Base-by-base conservation (phyloP, 2,888 invertebrate species). In the Pyrgus malvae region DNA sequence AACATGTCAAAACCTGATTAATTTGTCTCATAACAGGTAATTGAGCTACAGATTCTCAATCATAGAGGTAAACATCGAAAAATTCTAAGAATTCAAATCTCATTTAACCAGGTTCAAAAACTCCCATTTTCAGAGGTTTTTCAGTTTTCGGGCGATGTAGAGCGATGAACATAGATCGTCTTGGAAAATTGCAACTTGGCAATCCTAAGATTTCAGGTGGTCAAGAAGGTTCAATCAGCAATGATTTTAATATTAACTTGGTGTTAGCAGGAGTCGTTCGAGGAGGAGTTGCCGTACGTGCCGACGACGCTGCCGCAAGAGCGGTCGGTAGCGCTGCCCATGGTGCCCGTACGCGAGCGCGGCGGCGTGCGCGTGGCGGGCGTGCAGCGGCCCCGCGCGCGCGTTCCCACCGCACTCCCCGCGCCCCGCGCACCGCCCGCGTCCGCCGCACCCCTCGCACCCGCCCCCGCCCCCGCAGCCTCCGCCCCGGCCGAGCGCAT, bases 291-390 rank as follows among this genome's bases (percentile, higher is more conserved):
- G 71, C 97, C 97, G 1, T 97, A 96, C 77, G 93, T 97, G 70
- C 97, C 97, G 54, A 97, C 97, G n/a, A 97, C 97, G 50, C 85
- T 97, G 72, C 97, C 97, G 14, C 92, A 93, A 76, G 97, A 97
- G 84, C 93, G 97, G 60, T 94, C 96, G 11, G 92, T 95, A 59
- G 96, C 95, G 19, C 87, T 96, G 62, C 94, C 96, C 12, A 93
- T 97, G 70, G 92, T 97, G 61, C 96, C 97, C 17, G 93, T 96
- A 66, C 79, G 70, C 78, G 92, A 71, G 65, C 88, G 86, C 62
- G 80, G 69, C 67, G 81, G 68, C 54, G 82, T 78, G 62, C 71
- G 65, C 50, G 76, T 78, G 61, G 70, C 78, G 45, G 70, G 95
- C 33, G 88, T 81, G 60, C 72, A 76, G 68, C 70, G 83, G 6